Conservation (phyloP, 2,113 vertebrate species). For the Poeciliopsis occidentalis region DNA sequence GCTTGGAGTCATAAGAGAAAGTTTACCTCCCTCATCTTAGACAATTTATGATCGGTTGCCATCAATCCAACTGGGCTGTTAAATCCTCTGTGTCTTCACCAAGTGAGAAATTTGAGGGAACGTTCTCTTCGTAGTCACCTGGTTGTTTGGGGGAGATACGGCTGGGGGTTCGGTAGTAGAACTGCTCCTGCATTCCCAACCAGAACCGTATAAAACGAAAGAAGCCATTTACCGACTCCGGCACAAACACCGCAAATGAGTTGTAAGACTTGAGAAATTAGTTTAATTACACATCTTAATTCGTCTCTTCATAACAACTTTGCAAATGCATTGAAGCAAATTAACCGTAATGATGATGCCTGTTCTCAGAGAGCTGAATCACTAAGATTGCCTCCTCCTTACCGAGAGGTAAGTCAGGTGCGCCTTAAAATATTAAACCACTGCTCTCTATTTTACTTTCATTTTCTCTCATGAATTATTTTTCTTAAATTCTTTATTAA, state of each 20-base stretch:
- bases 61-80: no score
- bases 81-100: no score
- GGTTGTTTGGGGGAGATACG: no score
- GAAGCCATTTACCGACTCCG: background rate
- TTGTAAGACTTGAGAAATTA: background rate
- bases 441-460: constrained; percentile 63
- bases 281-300: constrained; percentile 11
- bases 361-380: constrained; percentile 47
- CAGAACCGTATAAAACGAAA: background rate
- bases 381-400: constrained; percentile 31
- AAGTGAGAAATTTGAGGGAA: no score
- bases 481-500: constrained; percentile 26
- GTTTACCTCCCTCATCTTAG: no score
- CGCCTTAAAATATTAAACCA: constrained; percentile 74
- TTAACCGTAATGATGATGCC: constrained; percentile 39
- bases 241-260: background rate
- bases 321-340: constrained; percentile 34
- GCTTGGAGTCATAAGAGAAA: no score
- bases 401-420: constrained; percentile 57
- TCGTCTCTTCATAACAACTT: constrained; percentile 20
- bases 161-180: no score
- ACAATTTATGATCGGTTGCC: no score
- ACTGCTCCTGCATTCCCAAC: no score
- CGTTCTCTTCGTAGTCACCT: no score
- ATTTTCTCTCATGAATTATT: constrained; percentile 61